Evolutionary conservation across 1,140 invertebrate species (phyloP).

Genomic region (Lamellibrachia luymesi): DNA sequence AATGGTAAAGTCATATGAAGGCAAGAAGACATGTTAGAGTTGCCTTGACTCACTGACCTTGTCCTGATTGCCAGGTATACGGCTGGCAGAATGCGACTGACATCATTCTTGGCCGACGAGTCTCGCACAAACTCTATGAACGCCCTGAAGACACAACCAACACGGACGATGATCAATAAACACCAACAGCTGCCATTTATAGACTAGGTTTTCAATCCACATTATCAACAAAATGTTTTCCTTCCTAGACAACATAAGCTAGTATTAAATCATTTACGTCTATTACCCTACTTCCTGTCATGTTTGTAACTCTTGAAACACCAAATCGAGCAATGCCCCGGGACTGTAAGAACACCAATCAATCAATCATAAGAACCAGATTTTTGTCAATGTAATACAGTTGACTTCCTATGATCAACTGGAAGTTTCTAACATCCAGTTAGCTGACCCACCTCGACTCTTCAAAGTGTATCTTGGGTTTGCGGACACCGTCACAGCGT

Average conservation of each 20-base stretch:
- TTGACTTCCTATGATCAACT: no score
- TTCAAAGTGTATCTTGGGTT: conserved; percentile 53
- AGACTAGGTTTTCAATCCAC: no score
- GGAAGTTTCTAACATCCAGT: no score
- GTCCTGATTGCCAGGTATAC: conserved; percentile 80
- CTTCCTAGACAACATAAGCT: no score
- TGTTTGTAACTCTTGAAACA: neutral
- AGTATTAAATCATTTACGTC: no score
- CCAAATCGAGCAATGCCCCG: neutral
- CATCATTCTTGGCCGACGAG: conserved; percentile 17
- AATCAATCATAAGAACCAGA: no score
- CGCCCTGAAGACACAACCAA: conserved; percentile 49
- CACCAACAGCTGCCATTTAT: neutral
- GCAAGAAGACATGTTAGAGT: no score
- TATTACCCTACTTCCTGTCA: neutral
- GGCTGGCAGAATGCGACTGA: conserved; percentile 53
- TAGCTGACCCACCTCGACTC: conserved; percentile 48
- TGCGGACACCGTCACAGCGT: conserved; percentile 38
- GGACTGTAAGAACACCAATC: no score
- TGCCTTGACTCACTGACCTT: conserved; percentile 53
- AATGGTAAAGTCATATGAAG: no score
- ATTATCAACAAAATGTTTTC: no score
- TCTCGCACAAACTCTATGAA: conserved; percentile 64
- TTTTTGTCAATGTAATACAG: no score
- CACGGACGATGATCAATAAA: neutral